A percentile compares a stretch with the other conserved stretches of the same genome.
Conservation (phyloP, 2,113 vertebrate genomes). For the Lutjanus erythropterus region DNA sequence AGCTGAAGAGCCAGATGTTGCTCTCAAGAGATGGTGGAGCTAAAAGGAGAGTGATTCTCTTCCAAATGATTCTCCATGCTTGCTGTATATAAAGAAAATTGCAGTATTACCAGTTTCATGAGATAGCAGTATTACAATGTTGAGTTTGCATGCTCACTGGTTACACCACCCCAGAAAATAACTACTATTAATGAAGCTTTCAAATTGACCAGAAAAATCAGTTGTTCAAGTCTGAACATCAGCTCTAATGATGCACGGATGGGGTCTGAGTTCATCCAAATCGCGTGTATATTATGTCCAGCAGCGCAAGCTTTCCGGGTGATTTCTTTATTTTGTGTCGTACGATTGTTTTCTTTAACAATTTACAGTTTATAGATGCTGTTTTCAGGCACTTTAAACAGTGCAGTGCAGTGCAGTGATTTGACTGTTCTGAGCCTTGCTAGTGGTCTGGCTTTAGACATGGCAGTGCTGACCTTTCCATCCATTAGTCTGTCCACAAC, state of each 20-base stretch:
- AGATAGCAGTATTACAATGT: not conserved
- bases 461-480: not conserved
- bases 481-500: not conserved
- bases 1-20: not conserved
- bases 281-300: too few species aligned
- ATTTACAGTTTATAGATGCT: too few species aligned
- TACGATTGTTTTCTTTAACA: too few species aligned
- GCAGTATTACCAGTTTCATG: not conserved
- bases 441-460: too few species aligned
- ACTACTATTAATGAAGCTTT: conserved; percentile 4
- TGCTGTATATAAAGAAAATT: not conserved
- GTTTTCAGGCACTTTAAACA: too few species aligned
- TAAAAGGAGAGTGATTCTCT: not conserved
- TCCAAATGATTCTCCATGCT: not conserved
- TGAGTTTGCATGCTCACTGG: not conserved
- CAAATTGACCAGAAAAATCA: conserved; percentile 16
- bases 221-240: not conserved
- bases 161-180: not conserved
- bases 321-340: too few species aligned
- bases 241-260: not conserved
- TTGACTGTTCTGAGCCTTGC: not conserved
- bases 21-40: not conserved
- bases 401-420: too few species aligned
- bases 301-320: too few species aligned
- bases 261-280: too few species aligned